These are phyloP conservation scores for Odocoileus hemionus DNA, from an alignment of 2,113 vertebrate genomes.

Conservation along the genomic window DNA sequence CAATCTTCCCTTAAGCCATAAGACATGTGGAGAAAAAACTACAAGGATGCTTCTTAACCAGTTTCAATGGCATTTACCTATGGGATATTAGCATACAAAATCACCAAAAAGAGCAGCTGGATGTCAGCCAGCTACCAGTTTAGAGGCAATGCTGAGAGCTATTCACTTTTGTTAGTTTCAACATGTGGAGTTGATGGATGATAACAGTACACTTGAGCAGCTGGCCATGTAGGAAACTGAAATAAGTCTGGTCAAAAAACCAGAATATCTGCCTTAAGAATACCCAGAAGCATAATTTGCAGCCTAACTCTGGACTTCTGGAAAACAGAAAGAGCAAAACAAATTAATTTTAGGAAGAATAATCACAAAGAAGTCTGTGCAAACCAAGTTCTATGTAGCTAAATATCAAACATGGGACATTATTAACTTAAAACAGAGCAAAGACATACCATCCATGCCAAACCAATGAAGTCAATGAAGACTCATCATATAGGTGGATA, in stretches of 20 bases:
- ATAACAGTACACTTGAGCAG: conserved; percentile 17
- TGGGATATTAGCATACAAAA: conserved; percentile 17
- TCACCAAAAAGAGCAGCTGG: conserved; percentile 30
- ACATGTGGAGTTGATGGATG: conserved; percentile 47
- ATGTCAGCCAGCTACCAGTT: conserved; percentile 6
- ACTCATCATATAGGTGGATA: neutral
- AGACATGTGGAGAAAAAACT: neutral
- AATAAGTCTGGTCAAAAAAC: neutral
- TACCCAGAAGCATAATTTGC: conserved; percentile 44
- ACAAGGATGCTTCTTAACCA: neutral
- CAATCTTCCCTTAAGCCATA: neutral
- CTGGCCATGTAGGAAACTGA: conserved; percentile 26
- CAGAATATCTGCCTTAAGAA: conserved; percentile 35
- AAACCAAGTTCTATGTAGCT: neutral
- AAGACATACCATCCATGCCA: neutral
- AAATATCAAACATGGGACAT: neutral
- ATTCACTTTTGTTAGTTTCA: conserved; percentile 37
- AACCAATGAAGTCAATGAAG: neutral
- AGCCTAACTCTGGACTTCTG: conserved; percentile 10
- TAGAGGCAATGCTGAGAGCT: conserved; percentile 28
- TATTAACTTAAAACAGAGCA: conserved; percentile 11
- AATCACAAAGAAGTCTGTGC: conserved; percentile 22
- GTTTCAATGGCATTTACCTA: conserved; percentile 16
- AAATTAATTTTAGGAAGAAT: conserved; percentile 45
- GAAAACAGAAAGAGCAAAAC: conserved; percentile 43